A percentile compares a stretch with the other conserved stretches of the same genome.
Conservation (phyloP, 2,113 vertebrate genomes). For the Calidris pugnax region DNA sequence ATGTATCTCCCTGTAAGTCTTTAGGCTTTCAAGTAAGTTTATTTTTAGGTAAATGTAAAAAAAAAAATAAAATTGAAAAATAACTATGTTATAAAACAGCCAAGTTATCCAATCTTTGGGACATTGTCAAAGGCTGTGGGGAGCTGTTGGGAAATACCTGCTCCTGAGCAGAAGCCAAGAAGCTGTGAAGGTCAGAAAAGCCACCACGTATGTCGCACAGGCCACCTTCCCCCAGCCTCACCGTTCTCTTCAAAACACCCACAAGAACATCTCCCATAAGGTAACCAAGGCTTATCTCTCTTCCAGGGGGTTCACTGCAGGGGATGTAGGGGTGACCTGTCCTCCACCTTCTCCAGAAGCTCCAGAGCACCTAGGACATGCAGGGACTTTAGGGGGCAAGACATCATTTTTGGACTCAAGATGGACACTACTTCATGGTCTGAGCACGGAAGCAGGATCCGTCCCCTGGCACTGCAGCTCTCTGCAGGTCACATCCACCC, state of each 20-base stretch:
- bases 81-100: background rate
- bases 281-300: rapidly evolving
- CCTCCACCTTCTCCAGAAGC: background rate
- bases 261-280: rapidly evolving
- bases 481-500: background rate
- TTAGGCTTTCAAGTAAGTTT: background rate
- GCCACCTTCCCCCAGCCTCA: no score
- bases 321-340: rapidly evolving
- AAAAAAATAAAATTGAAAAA: background rate
- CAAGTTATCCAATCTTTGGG: background rate
- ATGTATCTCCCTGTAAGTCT: background rate
- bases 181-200: no score
- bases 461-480: no score
- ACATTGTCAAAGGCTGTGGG: background rate
- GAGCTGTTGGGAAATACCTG: background rate
- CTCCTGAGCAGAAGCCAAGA: background rate
- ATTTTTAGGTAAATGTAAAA: background rate
- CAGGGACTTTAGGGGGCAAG: rapidly evolving
- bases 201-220: rapidly evolving
- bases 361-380: background rate
- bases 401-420: background rate
- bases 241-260: background rate
- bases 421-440: background rate
- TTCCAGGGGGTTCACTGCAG: background rate
- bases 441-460: background rate